Base-by-base conservation (phyloP, 2,797 vertebrate genomes). In the Menidia menidia region DNA sequence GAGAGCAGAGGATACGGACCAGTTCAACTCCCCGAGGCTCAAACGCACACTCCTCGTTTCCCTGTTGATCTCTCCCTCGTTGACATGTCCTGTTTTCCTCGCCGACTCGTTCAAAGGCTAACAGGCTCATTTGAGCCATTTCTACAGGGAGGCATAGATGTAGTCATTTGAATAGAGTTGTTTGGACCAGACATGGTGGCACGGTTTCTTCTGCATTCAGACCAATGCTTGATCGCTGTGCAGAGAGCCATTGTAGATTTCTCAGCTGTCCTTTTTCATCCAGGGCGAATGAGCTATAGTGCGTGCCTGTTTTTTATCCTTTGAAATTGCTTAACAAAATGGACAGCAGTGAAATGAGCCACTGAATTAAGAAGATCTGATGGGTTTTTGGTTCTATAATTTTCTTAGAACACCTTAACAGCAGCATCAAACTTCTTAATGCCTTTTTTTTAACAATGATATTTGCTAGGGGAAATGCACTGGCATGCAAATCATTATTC, bases 31-130 rank as follows among this genome's bases (percentile, higher is more conserved):
- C 93, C 92, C 25, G 72, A 89, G 93, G 94, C 91, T 45, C 71
- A 88, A 89, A 89, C 64, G 18, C 91, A 82, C 58, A 88, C 90
- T 92, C 88, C 87, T 89, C 89, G 85, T 92, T 92, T 88, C 86
- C 80, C 83, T 90, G 93, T 91, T 93, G 91, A 93, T 93, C 89
- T 87, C 87, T 89, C 88, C 75, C 86, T 80, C 85, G 92, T 89
- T 94, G 94, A 94, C 92, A 92, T 91, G 91, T 89, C 90, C 83
- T 88, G 88, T 92, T 93, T 92, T 86, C 79, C 77, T 84, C 80
- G 73, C 77, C 18, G 65, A 82, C 88, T 89, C 67, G 69, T 91
- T 87, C 76, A 88, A 80, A 91, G 86, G 79, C 92, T 89, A 89
- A 90, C 89, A 85, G 90, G 82, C 90, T 94, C 86, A 91, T 94